Evolutionary conservation across 2,113 vertebrate genomes (phyloP).

Genomic region (Coptodon bakossiorum): DNA sequence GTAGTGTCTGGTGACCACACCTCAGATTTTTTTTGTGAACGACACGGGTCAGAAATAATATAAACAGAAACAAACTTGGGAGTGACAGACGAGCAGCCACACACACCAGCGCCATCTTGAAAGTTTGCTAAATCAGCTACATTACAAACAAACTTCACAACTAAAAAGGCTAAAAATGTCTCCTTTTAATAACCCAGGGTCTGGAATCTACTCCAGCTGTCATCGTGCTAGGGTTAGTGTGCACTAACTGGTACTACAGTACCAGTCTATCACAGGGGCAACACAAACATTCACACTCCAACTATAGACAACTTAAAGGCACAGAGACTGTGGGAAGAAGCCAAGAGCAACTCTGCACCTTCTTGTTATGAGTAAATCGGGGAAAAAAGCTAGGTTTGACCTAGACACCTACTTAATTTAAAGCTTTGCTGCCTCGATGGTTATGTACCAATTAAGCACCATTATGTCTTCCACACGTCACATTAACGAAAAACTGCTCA

Average conservation of each 20-base stretch:
- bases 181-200: not conserved
- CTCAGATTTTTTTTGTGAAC: not conserved
- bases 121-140: not conserved
- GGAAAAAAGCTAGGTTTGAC: fast-evolving
- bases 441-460: not conserved
- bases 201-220: not conserved
- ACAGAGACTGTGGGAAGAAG: not conserved
- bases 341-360: not conserved
- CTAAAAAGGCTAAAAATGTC: not conserved
- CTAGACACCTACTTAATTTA: not conserved
- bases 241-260: not conserved
- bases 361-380: not conserved
- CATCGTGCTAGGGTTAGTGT: not conserved
- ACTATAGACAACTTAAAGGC: not conserved
- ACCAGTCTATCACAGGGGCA: not conserved
- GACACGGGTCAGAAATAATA: not conserved
- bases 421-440: not conserved
- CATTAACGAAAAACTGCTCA: not conserved
- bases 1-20: not conserved
- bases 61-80: not conserved
- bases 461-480: not conserved
- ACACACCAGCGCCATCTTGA: not conserved
- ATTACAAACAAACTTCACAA: not conserved
- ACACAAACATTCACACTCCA: not conserved
- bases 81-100: not conserved